phyloP scores from a whole-genome alignment of 92 coral and sea anemone species.

The Bergia puertoricense region DNA sequence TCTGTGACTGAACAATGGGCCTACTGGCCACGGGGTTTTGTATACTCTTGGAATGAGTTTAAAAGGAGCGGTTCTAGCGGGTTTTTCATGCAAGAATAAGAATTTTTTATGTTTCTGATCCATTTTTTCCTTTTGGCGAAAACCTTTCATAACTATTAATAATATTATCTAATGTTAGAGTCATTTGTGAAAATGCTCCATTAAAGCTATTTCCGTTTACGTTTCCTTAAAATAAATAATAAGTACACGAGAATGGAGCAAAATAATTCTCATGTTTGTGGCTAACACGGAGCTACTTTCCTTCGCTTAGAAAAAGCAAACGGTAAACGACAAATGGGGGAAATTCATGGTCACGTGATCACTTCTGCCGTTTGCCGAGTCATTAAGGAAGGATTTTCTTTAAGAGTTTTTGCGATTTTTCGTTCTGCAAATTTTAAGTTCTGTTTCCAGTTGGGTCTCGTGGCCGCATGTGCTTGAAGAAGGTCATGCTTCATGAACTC shows the following conservation, averaged over 20 bases:
- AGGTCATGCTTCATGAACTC: background rate
- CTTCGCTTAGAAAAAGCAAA: background rate
- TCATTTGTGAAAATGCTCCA: background rate
- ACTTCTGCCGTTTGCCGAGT: background rate
- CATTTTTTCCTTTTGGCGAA: background rate
- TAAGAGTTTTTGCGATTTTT: background rate
- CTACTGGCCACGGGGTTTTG: constrained; percentile 27
- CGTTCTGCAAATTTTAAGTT: constrained; percentile 20
- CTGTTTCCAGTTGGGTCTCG: constrained; percentile 1
- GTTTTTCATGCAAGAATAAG: background rate
- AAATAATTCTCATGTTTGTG: background rate
- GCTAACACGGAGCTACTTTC: background rate
- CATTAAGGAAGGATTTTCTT: constrained; percentile 18
- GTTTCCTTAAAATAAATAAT: too few relatives aligned
- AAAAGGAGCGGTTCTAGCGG: background rate
- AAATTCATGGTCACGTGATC: too few relatives aligned
- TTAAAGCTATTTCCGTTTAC: background rate
- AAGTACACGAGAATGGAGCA: too few relatives aligned
- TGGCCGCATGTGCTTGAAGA: background rate
- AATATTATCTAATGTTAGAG: background rate
- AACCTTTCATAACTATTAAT: background rate
- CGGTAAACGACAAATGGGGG: too few relatives aligned
- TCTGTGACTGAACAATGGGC: constrained; percentile 30
- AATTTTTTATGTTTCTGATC: background rate
- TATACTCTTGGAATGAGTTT: constrained; percentile 8